Conservation (phyloP, 2,797 vertebrate genomes). For the Sphenopsis melanotis region DNA sequence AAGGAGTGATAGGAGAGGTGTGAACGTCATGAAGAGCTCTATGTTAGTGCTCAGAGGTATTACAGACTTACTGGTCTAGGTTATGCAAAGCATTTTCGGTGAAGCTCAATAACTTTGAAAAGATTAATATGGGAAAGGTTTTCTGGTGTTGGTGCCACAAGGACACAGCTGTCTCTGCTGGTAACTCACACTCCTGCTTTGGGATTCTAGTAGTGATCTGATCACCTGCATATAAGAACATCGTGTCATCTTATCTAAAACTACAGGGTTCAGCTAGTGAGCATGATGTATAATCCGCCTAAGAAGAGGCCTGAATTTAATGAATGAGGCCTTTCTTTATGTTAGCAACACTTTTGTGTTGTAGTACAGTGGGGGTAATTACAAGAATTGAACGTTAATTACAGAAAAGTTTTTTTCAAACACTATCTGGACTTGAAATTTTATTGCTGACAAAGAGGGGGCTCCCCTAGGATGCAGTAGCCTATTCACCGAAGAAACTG, state of each 20-base stretch:
- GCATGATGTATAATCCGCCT: not conserved
- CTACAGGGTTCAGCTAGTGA: not conserved
- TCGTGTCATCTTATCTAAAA: not conserved
- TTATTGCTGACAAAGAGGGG: constrained; percentile 41
- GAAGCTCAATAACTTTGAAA: not conserved
- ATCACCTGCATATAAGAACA: not conserved
- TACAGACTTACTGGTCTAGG: not conserved
- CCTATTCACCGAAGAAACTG: constrained; percentile 30
- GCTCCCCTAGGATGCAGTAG: constrained; percentile 30
- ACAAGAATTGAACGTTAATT: constrained; percentile 5
- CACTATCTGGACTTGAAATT: constrained; percentile 43
- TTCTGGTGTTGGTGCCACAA: not conserved
- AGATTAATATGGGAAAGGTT: not conserved
- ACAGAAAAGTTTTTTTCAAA: not conserved
- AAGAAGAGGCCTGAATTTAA: not conserved
- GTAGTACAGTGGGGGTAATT: not conserved
- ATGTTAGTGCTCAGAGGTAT: not conserved
- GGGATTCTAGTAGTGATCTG: not conserved
- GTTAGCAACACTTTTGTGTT: not conserved
- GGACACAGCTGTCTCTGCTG: not conserved
- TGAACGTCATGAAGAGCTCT: not conserved
- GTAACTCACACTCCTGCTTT: not conserved
- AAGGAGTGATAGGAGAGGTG: not conserved
- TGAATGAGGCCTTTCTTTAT: not conserved
- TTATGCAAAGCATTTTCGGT: not conserved